Conservation (phyloP, 2,113 vertebrate species). For the Pelusios castaneus region DNA sequence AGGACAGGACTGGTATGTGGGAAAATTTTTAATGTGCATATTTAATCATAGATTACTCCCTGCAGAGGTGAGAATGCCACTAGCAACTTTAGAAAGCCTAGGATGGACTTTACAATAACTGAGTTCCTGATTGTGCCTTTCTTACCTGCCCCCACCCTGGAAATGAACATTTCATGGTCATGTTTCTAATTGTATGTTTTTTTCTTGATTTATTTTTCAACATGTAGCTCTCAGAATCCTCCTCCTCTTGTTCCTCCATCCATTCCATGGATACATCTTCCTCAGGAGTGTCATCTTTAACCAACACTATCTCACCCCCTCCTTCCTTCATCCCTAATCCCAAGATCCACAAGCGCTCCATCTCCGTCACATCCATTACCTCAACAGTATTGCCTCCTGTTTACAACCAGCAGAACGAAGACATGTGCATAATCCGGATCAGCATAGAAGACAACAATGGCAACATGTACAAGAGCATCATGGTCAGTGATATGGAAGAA, state of each 20-base stretch:
- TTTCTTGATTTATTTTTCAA: background rate
- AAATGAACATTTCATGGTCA: accelerated
- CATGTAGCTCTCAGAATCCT: slow-evolving; percentile 83
- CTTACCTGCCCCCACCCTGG: background rate
- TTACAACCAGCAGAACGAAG: slow-evolving; percentile 90
- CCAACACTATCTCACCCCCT: slow-evolving; percentile 48
- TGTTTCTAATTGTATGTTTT: background rate
- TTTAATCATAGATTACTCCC: background rate
- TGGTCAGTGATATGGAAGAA: slow-evolving; percentile 77
- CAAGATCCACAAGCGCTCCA: slow-evolving; percentile 77
- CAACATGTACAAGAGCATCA: slow-evolving; percentile 96
- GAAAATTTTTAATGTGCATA: background rate
- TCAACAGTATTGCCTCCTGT: slow-evolving; percentile 64
- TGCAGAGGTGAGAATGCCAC: background rate
- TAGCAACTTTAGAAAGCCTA: background rate
- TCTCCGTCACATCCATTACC: slow-evolving; percentile 22
- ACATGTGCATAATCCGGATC: slow-evolving; percentile 89
- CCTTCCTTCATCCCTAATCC: slow-evolving; percentile 47
- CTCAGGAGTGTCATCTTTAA: slow-evolving; percentile 72
- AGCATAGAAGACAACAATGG: slow-evolving; percentile 86
- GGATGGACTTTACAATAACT: background rate
- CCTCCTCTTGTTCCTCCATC: slow-evolving; percentile 82
- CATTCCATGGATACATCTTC: slow-evolving; percentile 84
- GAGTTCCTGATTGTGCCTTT: background rate
- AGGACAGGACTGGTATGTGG: background rate